phyloP scores from a whole-genome alignment of 2,113 vertebrate species.

The Carettochelys insculpta region DNA sequence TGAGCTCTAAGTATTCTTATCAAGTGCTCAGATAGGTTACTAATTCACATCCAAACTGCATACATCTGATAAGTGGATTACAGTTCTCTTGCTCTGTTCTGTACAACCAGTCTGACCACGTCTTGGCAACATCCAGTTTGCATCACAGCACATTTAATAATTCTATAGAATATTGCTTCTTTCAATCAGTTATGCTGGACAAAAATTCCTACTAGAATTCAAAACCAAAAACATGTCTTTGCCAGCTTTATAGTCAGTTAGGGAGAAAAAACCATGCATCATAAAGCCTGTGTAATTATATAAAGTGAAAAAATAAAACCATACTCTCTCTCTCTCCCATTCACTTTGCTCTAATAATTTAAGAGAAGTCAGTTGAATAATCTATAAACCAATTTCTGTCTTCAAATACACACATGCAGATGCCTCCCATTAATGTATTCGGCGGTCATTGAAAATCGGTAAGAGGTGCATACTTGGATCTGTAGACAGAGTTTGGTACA shows the following conservation, averaged over 20 bases:
- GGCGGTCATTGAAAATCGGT: background rate
- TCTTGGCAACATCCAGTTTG: background rate
- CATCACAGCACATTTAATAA: background rate
- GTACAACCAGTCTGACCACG: background rate
- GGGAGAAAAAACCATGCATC: background rate
- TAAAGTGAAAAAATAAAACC: background rate
- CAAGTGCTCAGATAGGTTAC: fast-evolving
- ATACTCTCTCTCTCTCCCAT: conserved; percentile 4
- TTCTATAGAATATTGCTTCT: background rate
- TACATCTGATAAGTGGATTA: background rate
- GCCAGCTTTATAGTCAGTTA: background rate
- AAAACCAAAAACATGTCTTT: background rate
- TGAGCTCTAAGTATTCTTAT: background rate
- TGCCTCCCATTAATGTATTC: background rate
- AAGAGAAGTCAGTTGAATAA: background rate
- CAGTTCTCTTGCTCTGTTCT: background rate
- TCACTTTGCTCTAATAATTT: background rate
- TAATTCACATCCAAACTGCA: background rate
- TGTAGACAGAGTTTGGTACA: background rate
- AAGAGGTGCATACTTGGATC: background rate
- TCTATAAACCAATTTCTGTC: background rate
- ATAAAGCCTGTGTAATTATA: background rate
- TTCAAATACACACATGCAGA: background rate
- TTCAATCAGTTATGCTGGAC: background rate
- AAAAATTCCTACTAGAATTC: background rate